Evolutionary conservation across 92 coral and sea anemone species (phyloP).

Genomic region (Epizoanthus fatuus): DNA sequence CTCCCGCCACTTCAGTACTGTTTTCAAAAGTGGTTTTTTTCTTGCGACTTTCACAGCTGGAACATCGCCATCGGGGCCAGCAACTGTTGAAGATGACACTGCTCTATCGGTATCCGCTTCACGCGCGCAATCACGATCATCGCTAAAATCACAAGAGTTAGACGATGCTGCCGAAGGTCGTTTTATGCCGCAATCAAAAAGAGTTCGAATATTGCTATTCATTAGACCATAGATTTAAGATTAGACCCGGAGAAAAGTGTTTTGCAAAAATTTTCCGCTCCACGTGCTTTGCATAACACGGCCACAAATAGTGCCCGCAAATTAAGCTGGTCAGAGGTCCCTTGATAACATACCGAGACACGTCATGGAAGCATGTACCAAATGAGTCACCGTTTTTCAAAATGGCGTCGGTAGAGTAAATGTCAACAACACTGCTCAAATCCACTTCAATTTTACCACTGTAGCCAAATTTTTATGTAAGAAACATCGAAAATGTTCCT

Average conservation of each 20-base stretch:
- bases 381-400: not conserved
- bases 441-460: not conserved
- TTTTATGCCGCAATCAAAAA: not conserved
- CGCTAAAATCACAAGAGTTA: not conserved
- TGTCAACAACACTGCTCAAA: constrained; percentile 4
- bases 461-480: no score
- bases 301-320: not conserved
- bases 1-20: no score
- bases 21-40: no score
- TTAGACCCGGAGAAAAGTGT: not conserved
- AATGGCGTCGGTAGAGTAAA: not conserved
- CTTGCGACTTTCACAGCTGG: no score
- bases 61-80: no score
- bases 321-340: not conserved
- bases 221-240: not conserved
- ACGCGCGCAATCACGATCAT: no score
- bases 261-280: not conserved
- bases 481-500: no score
- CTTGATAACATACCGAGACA: not conserved
- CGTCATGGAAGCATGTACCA: not conserved
- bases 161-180: not conserved
- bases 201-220: not conserved
- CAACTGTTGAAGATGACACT: no score
- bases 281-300: not conserved
- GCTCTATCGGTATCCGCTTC: no score